Percentiles rank a stretch among this genome's conserved stretches.
These are phyloP conservation scores for Hydropotes inermis DNA, from an alignment of 2,113 vertebrate genomes.

Conservation along the genomic window DNA sequence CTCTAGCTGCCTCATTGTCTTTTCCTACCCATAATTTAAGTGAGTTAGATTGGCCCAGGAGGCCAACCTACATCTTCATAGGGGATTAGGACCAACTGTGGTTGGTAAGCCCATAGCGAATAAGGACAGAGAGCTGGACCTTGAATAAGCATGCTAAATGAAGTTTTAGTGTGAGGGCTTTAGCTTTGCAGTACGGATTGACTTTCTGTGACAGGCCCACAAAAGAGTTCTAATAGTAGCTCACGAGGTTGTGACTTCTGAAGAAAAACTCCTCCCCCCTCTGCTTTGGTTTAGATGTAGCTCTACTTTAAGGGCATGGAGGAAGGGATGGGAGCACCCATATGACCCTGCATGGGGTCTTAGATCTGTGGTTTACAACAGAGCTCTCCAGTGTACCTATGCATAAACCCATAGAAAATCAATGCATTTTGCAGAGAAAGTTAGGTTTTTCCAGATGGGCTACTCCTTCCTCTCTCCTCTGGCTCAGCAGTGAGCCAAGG, in stretches of 20 bases:
- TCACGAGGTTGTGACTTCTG: not conserved
- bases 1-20: not conserved
- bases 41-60: not conserved
- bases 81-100: not conserved
- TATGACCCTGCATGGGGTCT: not conserved
- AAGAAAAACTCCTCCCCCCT: not conserved
- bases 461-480: not conserved
- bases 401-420: not conserved
- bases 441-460: not conserved
- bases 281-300: slow-evolving; percentile 8
- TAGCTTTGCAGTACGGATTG: not conserved
- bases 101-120: not conserved
- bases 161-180: not conserved
- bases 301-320: not conserved
- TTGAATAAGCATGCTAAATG: not conserved
- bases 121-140: not conserved
- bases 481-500: not conserved
- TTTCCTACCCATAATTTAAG: not conserved
- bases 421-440: not conserved
- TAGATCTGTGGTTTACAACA: not conserved
- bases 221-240: not conserved
- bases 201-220: not conserved
- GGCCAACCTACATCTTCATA: not conserved
- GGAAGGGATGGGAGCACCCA: not conserved
- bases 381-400: not conserved